These are phyloP conservation scores for Staurois parvus DNA, from an alignment of 2,797 vertebrate genomes.

Conservation along the genomic window DNA sequence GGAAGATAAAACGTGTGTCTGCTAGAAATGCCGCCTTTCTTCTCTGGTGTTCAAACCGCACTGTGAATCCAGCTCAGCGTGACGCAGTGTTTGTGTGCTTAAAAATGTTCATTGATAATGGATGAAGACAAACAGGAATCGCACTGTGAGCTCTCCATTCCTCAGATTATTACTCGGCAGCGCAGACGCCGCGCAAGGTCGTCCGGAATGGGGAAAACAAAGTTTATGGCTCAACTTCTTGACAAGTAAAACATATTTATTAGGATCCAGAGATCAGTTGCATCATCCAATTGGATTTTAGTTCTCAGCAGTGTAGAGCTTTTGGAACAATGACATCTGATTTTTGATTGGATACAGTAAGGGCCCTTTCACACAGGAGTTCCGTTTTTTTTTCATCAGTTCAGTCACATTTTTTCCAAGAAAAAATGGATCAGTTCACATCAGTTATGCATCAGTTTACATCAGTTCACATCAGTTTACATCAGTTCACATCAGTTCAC, in stretches of 20 bases:
- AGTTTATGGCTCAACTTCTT: not conserved
- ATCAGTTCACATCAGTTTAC: too few species aligned
- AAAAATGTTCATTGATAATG: constrained; percentile 37
- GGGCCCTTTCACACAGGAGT: too few species aligned
- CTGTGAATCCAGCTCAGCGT: constrained; percentile 17
- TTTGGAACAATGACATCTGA: not conserved
- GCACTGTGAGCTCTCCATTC: constrained; percentile 13
- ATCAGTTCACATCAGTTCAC: too few species aligned
- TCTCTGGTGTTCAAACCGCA: not conserved
- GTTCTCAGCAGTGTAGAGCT: not conserved
- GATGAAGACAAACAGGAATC: constrained; percentile 19
- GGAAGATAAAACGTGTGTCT: constrained; percentile 13
- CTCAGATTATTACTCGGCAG: constrained; percentile 19
- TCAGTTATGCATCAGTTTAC: too few species aligned
- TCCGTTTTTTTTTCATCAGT: too few species aligned
- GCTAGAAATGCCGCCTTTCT: not conserved
- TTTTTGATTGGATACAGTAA: too few species aligned
- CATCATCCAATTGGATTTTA: not conserved
- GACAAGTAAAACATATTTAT: not conserved
- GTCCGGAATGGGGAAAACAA: not conserved
- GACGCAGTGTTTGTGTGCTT: not conserved
- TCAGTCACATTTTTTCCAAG: too few species aligned
- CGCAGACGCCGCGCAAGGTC: not conserved
- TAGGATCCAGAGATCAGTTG: not conserved
- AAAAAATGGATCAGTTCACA: too few species aligned